Conservation (phyloP, 2,888 invertebrate species). For the Philhelius pedissequus region DNA sequence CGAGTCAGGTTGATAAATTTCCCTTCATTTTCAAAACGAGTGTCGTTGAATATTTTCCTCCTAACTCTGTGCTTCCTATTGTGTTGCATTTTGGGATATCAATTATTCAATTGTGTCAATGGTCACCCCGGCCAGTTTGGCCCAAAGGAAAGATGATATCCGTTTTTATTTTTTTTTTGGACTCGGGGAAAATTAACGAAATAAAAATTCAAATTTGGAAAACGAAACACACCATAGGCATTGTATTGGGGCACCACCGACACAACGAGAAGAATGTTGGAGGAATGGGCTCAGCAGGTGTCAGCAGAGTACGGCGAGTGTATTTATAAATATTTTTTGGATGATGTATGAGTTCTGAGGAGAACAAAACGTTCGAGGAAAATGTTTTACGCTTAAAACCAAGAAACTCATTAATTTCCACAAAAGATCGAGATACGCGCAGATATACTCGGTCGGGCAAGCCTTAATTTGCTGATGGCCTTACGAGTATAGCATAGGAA, state of each 20-base stretch:
- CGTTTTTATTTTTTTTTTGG: constrained; percentile 3
- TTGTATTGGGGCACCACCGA: not conserved
- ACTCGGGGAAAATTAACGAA: constrained; percentile 3
- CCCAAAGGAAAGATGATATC: constrained; percentile 67
- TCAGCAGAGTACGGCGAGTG: constrained; percentile 9
- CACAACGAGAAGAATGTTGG: constrained; percentile 3
- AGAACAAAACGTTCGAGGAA: constrained; percentile 49
- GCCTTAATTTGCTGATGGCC: constrained; percentile 38
- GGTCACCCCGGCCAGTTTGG: constrained; percentile 32
- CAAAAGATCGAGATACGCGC: constrained; percentile 6
- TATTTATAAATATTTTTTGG: not conserved
- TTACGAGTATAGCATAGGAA: not conserved
- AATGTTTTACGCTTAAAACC: constrained; percentile 25
- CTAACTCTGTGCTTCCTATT: not conserved
- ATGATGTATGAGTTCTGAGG: constrained; percentile 46
- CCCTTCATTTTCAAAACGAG: not conserved
- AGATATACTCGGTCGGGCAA: not conserved
- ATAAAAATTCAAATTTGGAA: constrained; percentile 42
- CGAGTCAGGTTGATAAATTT: constrained; percentile 52
- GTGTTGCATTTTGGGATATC: constrained; percentile 16
- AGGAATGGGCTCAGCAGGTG: constrained; percentile 66
- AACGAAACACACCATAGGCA: constrained; percentile 10
- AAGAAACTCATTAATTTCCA: constrained; percentile 51
- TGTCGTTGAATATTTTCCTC: constrained; percentile 1
- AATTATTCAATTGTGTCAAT: constrained; percentile 61